A percentile compares a stretch with the other conserved stretches of the same genome.
phyloP scores from a whole-genome alignment of 2,888 invertebrate genomes.

The Drosophila flavopinicola region DNA sequence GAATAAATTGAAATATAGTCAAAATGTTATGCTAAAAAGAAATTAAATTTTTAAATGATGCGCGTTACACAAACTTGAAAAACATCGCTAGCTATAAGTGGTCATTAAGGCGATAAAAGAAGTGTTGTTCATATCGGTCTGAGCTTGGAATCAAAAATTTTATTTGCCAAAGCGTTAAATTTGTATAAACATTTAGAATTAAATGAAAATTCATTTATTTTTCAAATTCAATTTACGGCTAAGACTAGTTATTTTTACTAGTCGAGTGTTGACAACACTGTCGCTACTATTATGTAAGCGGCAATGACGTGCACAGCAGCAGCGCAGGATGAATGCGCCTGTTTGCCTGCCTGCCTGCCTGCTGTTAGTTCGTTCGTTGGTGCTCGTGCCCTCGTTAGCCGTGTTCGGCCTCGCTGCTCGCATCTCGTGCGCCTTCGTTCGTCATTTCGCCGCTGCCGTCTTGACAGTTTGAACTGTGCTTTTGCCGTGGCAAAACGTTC shows the following conservation, averaged over 20 bases:
- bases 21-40: too few species aligned
- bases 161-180: too few species aligned
- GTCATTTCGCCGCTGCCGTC: conserved; percentile 50
- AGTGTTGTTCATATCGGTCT: too few species aligned
- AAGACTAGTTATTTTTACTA: not conserved
- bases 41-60: too few species aligned
- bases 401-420: conserved; percentile 16
- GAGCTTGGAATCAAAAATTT: too few species aligned
- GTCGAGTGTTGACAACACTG: not conserved
- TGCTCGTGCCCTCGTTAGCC: conserved; percentile 13
- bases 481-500: conserved; percentile 59
- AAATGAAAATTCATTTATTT: not conserved
- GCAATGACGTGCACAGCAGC: conserved; percentile 1
- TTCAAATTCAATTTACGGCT: not conserved
- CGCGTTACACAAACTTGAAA: too few species aligned
- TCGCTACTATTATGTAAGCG: conserved; percentile 53
- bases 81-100: too few species aligned
- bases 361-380: conserved; percentile 15
- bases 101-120: too few species aligned
- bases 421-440: conserved; percentile 24
- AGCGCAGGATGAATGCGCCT: conserved; percentile 51
- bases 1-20: too few species aligned
- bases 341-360: conserved; percentile 13
- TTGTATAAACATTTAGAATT: too few species aligned
- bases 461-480: conserved; percentile 73